A percentile compares a stretch with the other conserved stretches of the same genome.
These are phyloP conservation scores for Catharus bicknelli DNA, from an alignment of 2,113 vertebrate genomes.

Conservation along the genomic window DNA sequence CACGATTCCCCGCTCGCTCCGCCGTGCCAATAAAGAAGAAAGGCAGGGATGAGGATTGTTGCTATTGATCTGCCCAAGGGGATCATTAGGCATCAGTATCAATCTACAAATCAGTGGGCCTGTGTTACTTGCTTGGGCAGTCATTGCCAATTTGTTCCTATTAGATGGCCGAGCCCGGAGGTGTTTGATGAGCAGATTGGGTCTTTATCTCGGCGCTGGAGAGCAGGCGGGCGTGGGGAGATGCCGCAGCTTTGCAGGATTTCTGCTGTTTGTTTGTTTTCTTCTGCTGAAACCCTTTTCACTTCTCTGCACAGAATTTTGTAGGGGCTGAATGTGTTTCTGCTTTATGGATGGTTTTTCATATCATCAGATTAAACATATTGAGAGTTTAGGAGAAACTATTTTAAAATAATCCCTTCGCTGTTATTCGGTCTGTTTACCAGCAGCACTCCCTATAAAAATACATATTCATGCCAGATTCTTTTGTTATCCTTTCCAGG, in stretches of 20 bases:
- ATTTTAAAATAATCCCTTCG: constrained; percentile 36
- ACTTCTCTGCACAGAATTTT: neutral
- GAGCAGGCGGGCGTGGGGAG: constrained; percentile 65
- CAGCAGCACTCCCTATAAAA: constrained; percentile 45
- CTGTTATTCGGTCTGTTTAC: constrained; percentile 25
- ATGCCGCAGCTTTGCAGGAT: constrained; percentile 46
- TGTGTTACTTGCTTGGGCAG: constrained; percentile 91
- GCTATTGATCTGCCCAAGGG: constrained; percentile 99
- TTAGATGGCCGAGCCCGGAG: constrained; percentile 91
- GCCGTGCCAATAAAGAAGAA: constrained; percentile 92
- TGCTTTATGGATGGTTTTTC: constrained; percentile 5
- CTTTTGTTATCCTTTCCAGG: constrained; percentile 62
- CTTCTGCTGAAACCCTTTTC: constrained; percentile 32
- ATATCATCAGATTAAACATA: constrained; percentile 9
- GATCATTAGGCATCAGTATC: constrained; percentile 99
- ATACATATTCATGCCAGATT: constrained; percentile 55
- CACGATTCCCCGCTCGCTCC: constrained; percentile 63
- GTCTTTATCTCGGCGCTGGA: constrained; percentile 78
- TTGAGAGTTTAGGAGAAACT: constrained; percentile 52
- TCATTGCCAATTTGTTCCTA: constrained; percentile 99
- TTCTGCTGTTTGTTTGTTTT: constrained; percentile 55
- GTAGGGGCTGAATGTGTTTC: neutral
- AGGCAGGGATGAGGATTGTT: constrained; percentile 97
- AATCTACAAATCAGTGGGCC: constrained; percentile 95
- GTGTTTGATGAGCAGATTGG: constrained; percentile 89